Evolutionary conservation across 2,113 vertebrate species (phyloP).

Genomic region (Gymnobelideus leadbeateri): DNA sequence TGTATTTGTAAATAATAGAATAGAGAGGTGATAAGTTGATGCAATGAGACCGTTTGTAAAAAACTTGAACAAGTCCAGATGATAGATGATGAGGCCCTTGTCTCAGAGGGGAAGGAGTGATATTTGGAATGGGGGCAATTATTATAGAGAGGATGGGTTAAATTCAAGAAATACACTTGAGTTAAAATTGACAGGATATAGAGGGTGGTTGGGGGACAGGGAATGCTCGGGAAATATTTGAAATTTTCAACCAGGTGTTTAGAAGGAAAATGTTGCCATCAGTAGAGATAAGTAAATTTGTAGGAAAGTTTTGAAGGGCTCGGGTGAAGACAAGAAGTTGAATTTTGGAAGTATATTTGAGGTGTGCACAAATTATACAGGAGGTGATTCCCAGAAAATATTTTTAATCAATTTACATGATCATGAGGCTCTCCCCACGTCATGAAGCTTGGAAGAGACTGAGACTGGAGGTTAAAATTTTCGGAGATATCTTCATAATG

Average conservation of each 20-base stretch:
- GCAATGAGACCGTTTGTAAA: not conserved
- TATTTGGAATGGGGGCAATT: not conserved
- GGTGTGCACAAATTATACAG: not conserved
- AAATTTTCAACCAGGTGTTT: not conserved
- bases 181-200: not conserved
- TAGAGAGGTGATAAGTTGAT: not conserved
- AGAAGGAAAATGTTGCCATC: not conserved
- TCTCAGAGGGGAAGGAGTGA: no score
- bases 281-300: not conserved
- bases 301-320: not conserved
- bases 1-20: not conserved
- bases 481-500: not conserved
- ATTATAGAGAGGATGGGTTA: not conserved
- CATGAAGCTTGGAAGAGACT: not conserved
- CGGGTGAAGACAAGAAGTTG: not conserved
- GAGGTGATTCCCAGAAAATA: not conserved
- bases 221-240: not conserved
- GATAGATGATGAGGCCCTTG: no score
- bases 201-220: not conserved
- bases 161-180: not conserved
- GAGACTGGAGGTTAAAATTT: not conserved
- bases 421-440: not conserved
- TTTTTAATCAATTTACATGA: not conserved
- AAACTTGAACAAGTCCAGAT: no score
- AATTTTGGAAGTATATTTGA: not conserved